Base-by-base conservation (phyloP, 2,888 invertebrate species). In the Bruchidius siliquastri region DNA sequence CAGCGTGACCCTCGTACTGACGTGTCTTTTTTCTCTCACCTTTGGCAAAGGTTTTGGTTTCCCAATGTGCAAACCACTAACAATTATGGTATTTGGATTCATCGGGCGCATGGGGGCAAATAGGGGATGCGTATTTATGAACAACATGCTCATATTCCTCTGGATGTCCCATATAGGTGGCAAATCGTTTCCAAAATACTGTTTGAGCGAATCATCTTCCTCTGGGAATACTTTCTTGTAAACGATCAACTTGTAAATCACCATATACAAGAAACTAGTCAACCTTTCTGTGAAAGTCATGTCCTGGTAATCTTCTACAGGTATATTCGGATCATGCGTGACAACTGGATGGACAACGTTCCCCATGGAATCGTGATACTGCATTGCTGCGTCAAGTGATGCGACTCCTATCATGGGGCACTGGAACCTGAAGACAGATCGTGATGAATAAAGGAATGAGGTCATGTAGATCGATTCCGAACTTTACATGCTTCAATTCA, bases 281-380 rank as follows among this genome's bases (percentile, higher is more conserved):
- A 84, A 2, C 20, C 85, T 75, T 72, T 85, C 80, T 30, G 71
- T 73, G 72, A 85, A 84, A 8, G 77, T 81, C 76, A 84, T 77
- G 26, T 80, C 66, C 20, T 75, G 73, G 4, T 73, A 21, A 70
- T 80, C 80, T 21, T 77, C 74, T 67, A 82, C 78, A 13, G 80
- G 77, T 10, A 83, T 73, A 73, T 83, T 81, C 2, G 79, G 22
- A 72, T 84, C 83, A 3, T 86, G 85, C 26, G 82, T 83, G 20
- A 84, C 74, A 13, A 86, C 73, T 0, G 86, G 85, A 79, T 85
- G 83, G 0, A 80, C 76, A 0, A 83, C 82, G 76, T 85, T 86
- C 0, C 85, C 85, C 3, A 83, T 76, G 0, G 80, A 73, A 20
- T 83, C 81, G 71, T 84, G 83, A 21, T 79, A 81, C 69, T 79